Conservation (phyloP, 2,797 vertebrate genomes). For the Schizopygopsis malacanthus region DNA sequence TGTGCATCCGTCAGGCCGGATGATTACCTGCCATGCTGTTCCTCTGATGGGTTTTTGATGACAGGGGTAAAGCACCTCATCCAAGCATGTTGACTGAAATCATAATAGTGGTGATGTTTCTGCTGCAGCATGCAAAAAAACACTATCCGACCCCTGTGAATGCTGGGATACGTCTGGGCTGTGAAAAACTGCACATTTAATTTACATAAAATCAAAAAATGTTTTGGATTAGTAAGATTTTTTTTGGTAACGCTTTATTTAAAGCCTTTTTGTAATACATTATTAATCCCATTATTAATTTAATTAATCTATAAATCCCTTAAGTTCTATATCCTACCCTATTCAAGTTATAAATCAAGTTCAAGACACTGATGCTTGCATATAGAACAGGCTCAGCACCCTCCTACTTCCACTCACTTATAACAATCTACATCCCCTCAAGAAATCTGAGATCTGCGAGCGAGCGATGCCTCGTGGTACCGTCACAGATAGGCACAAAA, state of each 20-base stretch:
- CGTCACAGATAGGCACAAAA: too few relatives aligned
- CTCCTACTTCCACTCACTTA: too few relatives aligned
- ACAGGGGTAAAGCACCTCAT: slow-evolving; percentile 9
- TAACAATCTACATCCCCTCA: too few relatives aligned
- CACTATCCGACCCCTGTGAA: background rate
- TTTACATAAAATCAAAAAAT: background rate
- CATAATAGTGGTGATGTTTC: slow-evolving; percentile 16
- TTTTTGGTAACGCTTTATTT: too few relatives aligned
- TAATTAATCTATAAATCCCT: too few relatives aligned
- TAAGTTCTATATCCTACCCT: too few relatives aligned
- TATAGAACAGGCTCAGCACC: too few relatives aligned
- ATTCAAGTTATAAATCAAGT: too few relatives aligned
- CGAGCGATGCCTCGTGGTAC: too few relatives aligned
- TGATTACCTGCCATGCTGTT: slow-evolving; percentile 35
- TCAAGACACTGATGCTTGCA: too few relatives aligned
- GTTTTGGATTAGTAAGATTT: background rate
- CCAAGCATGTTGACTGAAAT: slow-evolving; percentile 31
- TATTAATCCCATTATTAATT: background rate
- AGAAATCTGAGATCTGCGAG: too few relatives aligned
- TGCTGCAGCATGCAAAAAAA: slow-evolving; percentile 16
- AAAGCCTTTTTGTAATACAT: background rate
- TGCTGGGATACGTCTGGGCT: background rate
- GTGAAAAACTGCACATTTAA: background rate
- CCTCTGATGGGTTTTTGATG: slow-evolving; percentile 41
- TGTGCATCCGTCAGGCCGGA: slow-evolving; percentile 21